A percentile compares a stretch with the other conserved stretches of the same genome.
phyloP scores from a whole-genome alignment of 2,113 vertebrate species.

The Ranitomeya variabilis region DNA sequence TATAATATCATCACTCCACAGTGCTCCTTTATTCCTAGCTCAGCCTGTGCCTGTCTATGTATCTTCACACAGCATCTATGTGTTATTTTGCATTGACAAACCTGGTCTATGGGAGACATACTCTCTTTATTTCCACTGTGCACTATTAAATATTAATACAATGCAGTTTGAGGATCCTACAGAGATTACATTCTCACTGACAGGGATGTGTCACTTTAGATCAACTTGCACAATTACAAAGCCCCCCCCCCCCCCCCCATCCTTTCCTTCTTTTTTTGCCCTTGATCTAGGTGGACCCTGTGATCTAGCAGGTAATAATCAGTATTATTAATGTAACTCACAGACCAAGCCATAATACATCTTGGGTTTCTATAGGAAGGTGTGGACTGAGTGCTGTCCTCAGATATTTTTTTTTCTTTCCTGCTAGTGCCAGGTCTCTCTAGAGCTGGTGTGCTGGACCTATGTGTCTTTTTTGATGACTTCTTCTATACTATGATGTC shows the following conservation, averaged over 20 bases:
- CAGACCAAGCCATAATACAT: neutral
- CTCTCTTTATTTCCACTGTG: constrained; percentile 26
- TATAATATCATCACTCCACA: too few relatives aligned
- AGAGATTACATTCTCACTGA: constrained; percentile 31
- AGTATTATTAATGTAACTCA: constrained; percentile 8
- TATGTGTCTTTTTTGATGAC: neutral
- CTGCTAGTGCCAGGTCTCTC: neutral
- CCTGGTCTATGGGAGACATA: neutral
- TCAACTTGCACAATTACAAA: constrained; percentile 28
- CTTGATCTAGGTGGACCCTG: constrained; percentile 13
- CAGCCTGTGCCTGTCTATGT: neutral
- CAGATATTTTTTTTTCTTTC: neutral
- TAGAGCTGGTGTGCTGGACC: neutral
- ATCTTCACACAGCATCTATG: neutral
- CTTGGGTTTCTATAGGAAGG: neutral
- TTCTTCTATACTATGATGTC: neutral
- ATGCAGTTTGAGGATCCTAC: constrained; percentile 34
- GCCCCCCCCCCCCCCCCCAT: neutral
- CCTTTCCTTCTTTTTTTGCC: neutral
- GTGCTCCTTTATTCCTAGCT: neutral
- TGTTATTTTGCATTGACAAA: constrained; percentile 36
- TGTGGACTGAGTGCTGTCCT: neutral
- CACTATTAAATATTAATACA: constrained; percentile 52
- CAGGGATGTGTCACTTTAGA: constrained; percentile 47
- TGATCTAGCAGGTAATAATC: constrained; percentile 16